Conservation (phyloP, 2,797 vertebrate genomes). For the Podargus strigoides region DNA sequence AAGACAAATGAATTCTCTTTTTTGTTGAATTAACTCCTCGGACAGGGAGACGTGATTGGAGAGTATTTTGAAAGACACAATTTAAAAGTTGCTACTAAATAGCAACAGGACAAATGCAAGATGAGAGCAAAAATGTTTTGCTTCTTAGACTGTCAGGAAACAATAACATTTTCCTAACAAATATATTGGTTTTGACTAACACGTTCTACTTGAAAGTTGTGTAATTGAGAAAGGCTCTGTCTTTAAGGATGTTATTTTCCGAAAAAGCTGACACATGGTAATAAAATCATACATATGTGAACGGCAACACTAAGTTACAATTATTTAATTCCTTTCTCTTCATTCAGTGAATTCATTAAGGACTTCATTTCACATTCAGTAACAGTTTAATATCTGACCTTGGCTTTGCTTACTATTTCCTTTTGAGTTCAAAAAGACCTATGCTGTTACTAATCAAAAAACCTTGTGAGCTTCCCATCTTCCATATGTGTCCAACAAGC, state of each 20-base stretch:
- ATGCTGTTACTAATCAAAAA: not conserved
- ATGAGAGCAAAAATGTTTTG: not conserved
- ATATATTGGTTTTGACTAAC: not conserved
- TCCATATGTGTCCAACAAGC: not conserved
- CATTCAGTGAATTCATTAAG: not conserved
- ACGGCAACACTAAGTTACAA: not conserved
- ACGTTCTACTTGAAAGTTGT: not conserved
- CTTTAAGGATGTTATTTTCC: not conserved
- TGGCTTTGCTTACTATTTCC: not conserved
- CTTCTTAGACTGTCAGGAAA: not conserved
- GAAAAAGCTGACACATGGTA: not conserved
- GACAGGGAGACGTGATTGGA: rapidly evolving
- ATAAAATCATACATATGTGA: not conserved
- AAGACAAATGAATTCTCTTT: not conserved
- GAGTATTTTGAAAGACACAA: not conserved
- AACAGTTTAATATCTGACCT: not conserved
- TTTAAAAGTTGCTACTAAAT: not conserved
- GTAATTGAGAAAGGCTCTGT: not conserved
- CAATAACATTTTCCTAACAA: not conserved
- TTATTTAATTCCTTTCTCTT: not conserved
- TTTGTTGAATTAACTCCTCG: not conserved
- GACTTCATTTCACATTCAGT: not conserved
- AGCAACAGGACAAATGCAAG: not conserved
- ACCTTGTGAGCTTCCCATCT: not conserved
- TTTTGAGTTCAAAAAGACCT: not conserved